phyloP scores from a whole-genome alignment of 2,888 invertebrate species.

The Drosophila multiciliata region DNA sequence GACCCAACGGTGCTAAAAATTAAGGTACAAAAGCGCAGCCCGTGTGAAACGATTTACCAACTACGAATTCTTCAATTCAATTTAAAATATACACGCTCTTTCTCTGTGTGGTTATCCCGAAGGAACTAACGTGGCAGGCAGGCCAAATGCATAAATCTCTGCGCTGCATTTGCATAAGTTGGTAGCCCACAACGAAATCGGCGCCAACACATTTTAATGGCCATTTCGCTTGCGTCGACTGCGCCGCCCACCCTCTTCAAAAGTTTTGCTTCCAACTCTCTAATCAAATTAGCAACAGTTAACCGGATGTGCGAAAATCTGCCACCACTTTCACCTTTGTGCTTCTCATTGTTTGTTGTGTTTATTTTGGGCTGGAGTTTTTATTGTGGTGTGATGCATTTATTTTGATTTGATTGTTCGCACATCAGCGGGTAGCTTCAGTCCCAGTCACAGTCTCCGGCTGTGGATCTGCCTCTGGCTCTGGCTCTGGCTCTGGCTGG shows the following conservation, averaged over 20 bases:
- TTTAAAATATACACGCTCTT: slow-evolving; percentile 33
- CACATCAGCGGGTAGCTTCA: slow-evolving; percentile 65
- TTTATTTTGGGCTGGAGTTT: slow-evolving; percentile 49
- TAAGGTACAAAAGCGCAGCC: slow-evolving; percentile 61
- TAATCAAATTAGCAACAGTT: slow-evolving; percentile 84
- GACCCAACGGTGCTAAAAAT: slow-evolving; percentile 29
- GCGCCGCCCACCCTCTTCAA: slow-evolving; percentile 5
- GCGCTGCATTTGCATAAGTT: slow-evolving; percentile 71
- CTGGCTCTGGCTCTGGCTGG: slow-evolving; percentile 1
- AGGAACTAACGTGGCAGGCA: slow-evolving; percentile 52
- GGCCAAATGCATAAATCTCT: slow-evolving; percentile 60
- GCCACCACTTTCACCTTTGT: slow-evolving; percentile 51
- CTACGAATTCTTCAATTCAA: slow-evolving; percentile 48
- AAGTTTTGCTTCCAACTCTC: slow-evolving; percentile 59
- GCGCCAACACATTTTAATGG: slow-evolving; percentile 54
- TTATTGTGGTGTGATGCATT: slow-evolving; percentile 64
- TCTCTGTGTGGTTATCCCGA: slow-evolving; percentile 39
- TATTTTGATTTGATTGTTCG: slow-evolving; percentile 77
- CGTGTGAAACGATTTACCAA: slow-evolving; percentile 63
- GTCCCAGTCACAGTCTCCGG: slow-evolving; percentile 6
- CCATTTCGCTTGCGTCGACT: slow-evolving; percentile 23
- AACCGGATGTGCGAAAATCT: slow-evolving; percentile 74
- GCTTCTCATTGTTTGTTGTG: slow-evolving; percentile 49
- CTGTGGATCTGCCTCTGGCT: not conserved
- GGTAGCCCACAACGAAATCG: slow-evolving; percentile 57